A percentile compares a stretch with the other conserved stretches of the same genome.
phyloP scores from a whole-genome alignment of 2,113 vertebrate genomes.

The Eulemur rufifrons region DNA sequence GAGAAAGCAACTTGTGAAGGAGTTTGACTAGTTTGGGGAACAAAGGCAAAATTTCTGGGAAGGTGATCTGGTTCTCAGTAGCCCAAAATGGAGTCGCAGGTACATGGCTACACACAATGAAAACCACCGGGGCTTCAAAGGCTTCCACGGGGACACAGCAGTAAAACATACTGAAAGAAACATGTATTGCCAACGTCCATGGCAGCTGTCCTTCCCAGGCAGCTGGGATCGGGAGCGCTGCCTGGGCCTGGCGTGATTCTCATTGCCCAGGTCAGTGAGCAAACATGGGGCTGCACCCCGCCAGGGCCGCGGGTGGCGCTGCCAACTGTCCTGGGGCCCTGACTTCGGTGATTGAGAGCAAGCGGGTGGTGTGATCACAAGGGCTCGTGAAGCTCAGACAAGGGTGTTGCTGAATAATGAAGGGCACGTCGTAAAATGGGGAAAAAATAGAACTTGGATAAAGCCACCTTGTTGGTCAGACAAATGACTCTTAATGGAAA shows the following conservation, averaged over 20 bases:
- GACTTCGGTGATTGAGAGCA: not conserved
- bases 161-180: not conserved
- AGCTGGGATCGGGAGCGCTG: not conserved
- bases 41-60: not conserved
- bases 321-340: not conserved
- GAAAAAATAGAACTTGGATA: not conserved
- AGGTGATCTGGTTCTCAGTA: not conserved
- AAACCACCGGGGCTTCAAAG: not conserved
- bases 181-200: rapidly evolving
- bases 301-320: rapidly evolving
- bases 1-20: not conserved
- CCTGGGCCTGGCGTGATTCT: not conserved
- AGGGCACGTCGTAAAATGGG: not conserved
- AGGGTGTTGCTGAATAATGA: not conserved
- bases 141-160: not conserved
- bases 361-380: not conserved
- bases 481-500: not conserved
- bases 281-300: not conserved
- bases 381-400: not conserved
- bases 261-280: not conserved
- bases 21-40: not conserved
- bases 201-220: not conserved
- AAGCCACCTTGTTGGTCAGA: not conserved
- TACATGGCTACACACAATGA: not conserved
- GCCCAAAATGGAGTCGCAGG: not conserved